Evolutionary conservation across 2,888 invertebrate genomes (phyloP), one percentile per base, ranked within the genome.

Genomic region (Clostera curtula): DNA sequence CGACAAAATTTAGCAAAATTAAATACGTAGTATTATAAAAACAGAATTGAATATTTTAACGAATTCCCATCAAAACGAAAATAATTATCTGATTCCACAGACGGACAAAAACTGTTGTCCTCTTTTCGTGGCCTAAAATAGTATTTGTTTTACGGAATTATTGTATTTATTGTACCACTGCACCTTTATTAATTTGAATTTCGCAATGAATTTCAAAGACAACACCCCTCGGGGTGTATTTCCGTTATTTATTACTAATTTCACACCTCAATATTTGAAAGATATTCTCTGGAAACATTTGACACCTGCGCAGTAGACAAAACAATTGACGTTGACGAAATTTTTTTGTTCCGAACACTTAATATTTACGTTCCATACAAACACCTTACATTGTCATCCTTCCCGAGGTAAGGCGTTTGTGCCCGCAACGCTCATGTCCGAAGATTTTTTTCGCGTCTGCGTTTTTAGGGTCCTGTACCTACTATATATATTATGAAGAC

Each of bases 371-470:
- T 34, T 43, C 10, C 58, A 61, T 67, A 80, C 76, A 79, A 76
- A 61, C 72, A 68, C 64, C 62, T 70, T 45, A 62, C 65, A 60
- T 63, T 71, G 67, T 67, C 62, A 61, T 58, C 45, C 41, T 40
- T 58, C 53, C 36, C 36, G 44, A 46, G 35, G 53, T 47, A 52
- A 60, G 56, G 61, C 71, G 63, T 71, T 62, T 61, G 54, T 54
- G 45, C 43, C 51, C 49, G 51, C 36, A 22, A 26, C 23, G 21
- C 22, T 36, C 29, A 25, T 37, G 30, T 24, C 13, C 22, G 13
- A 22, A 27, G 43, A 43, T 40, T 50, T 58, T 65, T 64, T 63
- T 43, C 37, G 31, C 27, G 31, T 38, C 36, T 35, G 21, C 27
- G 20, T 24, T 30, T 38, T 53, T 47, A 27, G 46, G 42, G 33